Evolutionary conservation across 2,113 vertebrate genomes (phyloP).

Genomic region (Solenodon paradoxus): DNA sequence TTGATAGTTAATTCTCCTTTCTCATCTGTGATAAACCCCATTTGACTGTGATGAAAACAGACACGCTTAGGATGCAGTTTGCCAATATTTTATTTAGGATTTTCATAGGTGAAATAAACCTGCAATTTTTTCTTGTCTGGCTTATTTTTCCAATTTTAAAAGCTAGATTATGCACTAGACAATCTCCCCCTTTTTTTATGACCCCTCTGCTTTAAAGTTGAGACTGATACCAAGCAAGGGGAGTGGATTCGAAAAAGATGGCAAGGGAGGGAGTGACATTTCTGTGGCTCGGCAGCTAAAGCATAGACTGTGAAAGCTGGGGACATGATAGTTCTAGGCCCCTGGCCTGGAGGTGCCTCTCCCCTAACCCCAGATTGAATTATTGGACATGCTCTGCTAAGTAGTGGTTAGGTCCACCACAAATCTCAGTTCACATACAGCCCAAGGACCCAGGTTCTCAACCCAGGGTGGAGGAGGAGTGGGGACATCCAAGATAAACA

Average conservation of each 20-base stretch:
- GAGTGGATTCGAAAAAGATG: not conserved
- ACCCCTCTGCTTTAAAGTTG: not conserved
- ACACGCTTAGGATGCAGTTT: not conserved
- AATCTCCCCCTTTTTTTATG: not conserved
- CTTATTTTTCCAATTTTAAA: conserved; percentile 6
- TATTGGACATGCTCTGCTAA: too few species aligned
- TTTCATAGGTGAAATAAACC: conserved; percentile 14
- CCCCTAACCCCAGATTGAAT: too few species aligned
- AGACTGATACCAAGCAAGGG: not conserved
- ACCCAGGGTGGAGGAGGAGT: too few species aligned
- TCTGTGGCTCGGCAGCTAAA: too few species aligned
- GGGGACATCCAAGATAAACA: too few species aligned
- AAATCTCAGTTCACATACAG: too few species aligned
- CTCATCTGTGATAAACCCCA: not conserved
- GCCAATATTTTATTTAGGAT: not conserved
- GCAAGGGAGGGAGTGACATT: not conserved
- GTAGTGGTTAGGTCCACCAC: too few species aligned
- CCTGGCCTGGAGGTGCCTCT: too few species aligned
- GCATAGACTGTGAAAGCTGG: too few species aligned
- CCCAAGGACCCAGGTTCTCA: too few species aligned
- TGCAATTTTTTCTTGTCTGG: conserved; percentile 28
- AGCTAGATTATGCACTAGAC: not conserved
- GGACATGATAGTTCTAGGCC: too few species aligned
- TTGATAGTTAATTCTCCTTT: conserved; percentile 26
- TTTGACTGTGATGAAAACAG: not conserved